Evolutionary conservation across 1,140 invertebrate genomes (phyloP).

Genomic region (Drosophila carrolli): DNA sequence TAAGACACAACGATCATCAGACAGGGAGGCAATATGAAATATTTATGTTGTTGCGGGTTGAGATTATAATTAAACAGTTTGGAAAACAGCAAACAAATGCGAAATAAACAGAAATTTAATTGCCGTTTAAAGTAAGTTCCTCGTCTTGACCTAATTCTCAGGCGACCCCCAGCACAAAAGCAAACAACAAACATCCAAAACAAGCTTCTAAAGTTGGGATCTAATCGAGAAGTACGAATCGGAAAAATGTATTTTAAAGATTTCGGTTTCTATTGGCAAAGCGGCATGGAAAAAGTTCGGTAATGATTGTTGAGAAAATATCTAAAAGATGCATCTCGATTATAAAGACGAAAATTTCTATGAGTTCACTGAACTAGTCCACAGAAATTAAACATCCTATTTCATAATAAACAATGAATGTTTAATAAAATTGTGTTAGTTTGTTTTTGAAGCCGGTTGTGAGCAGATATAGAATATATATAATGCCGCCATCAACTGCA

Average conservation of each 20-base stretch:
- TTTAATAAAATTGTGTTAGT: not conserved
- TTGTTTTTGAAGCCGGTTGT: conserved; percentile 18
- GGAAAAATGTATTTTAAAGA: not conserved
- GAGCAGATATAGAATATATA: conserved; percentile 1
- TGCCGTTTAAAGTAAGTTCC: conserved; percentile 75
- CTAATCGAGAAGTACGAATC: conserved; percentile 23
- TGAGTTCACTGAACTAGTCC: conserved; percentile 39
- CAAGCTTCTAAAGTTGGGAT: conserved; percentile 4
- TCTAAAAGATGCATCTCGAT: not conserved
- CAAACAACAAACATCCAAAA: conserved; percentile 29
- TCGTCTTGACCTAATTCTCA: conserved; percentile 78
- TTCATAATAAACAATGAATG: not conserved
- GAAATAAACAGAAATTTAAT: conserved; percentile 70
- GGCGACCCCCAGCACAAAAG: conserved; percentile 31
- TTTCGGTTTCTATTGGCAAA: not conserved
- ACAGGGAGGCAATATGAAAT: conserved; percentile 42
- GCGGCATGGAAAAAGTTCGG: not conserved
- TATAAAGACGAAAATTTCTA: conserved; percentile 17
- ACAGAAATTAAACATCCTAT: conserved; percentile 2
- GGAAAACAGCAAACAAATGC: conserved; percentile 13
- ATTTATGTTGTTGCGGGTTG: conserved; percentile 63
- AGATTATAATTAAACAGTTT: conserved; percentile 59
- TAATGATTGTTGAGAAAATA: conserved; percentile 12
- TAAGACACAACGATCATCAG: conserved; percentile 31
- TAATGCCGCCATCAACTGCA: not conserved